These are phyloP conservation scores for Anguilla rostrata DNA, from an alignment of 2,113 vertebrate genomes.

Conservation along the genomic window DNA sequence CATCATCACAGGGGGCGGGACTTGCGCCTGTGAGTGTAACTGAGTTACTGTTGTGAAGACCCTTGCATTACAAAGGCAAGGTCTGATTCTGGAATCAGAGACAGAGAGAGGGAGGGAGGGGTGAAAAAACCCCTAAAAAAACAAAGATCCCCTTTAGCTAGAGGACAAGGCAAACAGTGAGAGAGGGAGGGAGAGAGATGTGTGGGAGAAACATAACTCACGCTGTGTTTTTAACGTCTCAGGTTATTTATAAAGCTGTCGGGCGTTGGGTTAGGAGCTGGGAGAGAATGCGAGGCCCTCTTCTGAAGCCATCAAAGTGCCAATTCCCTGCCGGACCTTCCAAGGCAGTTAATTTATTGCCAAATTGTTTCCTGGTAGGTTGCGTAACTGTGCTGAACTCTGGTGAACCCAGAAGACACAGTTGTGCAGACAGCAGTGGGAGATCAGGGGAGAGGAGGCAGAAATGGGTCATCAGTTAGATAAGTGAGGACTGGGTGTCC, in stretches of 20 bases:
- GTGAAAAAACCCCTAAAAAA: background rate
- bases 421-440: background rate
- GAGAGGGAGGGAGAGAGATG: background rate
- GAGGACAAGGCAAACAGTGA: background rate
- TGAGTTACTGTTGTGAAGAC: background rate
- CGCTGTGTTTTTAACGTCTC: background rate
- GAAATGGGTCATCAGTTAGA: background rate
- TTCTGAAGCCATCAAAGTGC: background rate
- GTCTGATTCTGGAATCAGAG: background rate
- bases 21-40: background rate
- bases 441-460: background rate
- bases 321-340: conserved; percentile 1
- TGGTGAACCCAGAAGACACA: background rate
- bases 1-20: background rate
- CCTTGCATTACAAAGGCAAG: background rate
- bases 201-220: background rate
- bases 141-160: background rate
- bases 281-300: background rate
- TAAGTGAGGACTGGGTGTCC: background rate
- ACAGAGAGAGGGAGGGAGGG: background rate
- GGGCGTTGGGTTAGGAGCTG: background rate
- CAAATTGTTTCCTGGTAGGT: background rate
- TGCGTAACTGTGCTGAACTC: background rate
- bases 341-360: background rate
- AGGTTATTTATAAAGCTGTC: background rate